Base-by-base conservation (phyloP, 2,797 vertebrate species). In the Menidia menidia region DNA sequence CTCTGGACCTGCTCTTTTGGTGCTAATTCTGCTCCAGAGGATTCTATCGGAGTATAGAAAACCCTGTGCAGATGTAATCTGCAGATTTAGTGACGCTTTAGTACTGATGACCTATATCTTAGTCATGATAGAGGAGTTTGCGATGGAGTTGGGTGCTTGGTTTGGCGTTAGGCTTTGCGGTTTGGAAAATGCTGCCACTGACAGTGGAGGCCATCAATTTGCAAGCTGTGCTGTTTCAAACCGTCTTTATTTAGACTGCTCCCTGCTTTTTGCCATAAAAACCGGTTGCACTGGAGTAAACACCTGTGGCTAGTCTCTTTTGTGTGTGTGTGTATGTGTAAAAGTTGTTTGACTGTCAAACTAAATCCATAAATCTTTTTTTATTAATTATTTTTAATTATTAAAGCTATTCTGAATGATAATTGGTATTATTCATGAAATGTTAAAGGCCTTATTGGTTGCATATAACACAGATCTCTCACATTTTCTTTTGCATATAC, bases 31-130 rank as follows among this genome's bases (percentile, higher is more conserved):
- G 13, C 64, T 60, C 69, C 0, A 68, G 83, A 68, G 88, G 86
- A 91, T 78, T 66, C 83, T 80, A 85, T 87, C 62, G 74, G 64
- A 80, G 67, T 51, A 78, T 87, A 57, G 16, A 66, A 87, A 87
- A 81, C 78, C 41, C 81, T 74, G 75, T 25, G 50, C 41, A 58
- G 74, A 71, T 77, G 87, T 92, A 73, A 89, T 86, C 84, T 86
- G 77, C 72, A 81, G 88, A 84, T 87, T 88, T 87, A 62, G 78
- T 86, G 77, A 70, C 79, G 88, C 83, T 87, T 88, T 87, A 62
- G 78, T 55, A 72, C 68, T 51, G 78, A 84, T 88, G 86, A 87
- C 87, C 87, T 68, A 85, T 83, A 89, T 87, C 66, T 80, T 71
- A 52, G 73, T 80, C 68, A 84, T 80, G 85, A 87, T 81, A 81